Base-by-base conservation (phyloP, 2,797 vertebrate genomes). In the Rhinophrynus dorsalis region DNA sequence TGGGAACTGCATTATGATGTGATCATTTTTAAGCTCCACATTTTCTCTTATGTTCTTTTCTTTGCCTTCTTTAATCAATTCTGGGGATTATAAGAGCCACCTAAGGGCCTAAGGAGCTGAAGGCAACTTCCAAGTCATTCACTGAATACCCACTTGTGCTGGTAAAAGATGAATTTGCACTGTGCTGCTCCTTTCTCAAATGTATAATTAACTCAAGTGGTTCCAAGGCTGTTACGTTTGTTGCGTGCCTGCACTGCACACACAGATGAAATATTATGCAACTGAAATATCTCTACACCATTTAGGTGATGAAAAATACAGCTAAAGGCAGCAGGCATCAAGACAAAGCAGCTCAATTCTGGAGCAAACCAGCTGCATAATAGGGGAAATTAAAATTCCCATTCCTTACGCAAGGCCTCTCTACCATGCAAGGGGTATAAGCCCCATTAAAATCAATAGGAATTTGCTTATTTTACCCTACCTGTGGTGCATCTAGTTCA, bases 61-160 rank as follows among this genome's bases (percentile, higher is more conserved):
- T 59, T 40, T 45, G 47, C 17, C 30, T 40, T 68, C 32, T 33
- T 35, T 62, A 56, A 71, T 71, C 40, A 57, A 48, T 63, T 50
- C 51, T 5, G 1, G 40, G 29, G 51, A 63, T 64, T 52, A 45
- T 11, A 48, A 48, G 59, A 48, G 58, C 4, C 21, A 45, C 40
- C 59, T 45, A 38, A 63, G 38, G 42, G 68, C 30, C 50, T 48
- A 4, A 42, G 29, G 37, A 62, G 58, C 48, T 23, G 35, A 13
- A 30, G 15, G 55, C 5, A 47, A 50, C 55, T 7, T 33, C 26
- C 6, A 42, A 18, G 29, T 55, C 10, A 64, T 26, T 38, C 40
- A 26, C 15, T 20, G 50, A 57, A 64, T 20, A 40, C 21, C 23
- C 67, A 37, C 47, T 60, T 63, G 23, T 57, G 38, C 29, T 56